Evolutionary conservation across 2,888 invertebrate genomes (phyloP), one percentile per base, ranked within the genome.

Genomic region (Drosophila parthenogenetica): DNA sequence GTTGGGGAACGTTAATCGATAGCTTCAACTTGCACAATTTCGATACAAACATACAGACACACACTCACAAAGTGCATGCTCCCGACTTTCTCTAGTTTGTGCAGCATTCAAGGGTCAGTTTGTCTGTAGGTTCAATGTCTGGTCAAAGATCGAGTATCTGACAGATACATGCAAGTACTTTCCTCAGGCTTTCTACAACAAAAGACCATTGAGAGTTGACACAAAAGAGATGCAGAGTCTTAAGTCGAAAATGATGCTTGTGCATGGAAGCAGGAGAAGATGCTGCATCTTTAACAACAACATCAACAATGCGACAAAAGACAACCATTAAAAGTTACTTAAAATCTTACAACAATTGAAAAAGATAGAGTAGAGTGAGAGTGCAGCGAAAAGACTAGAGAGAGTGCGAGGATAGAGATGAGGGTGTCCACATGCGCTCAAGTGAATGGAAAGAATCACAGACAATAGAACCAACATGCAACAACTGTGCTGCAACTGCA

Each of bases 391-490:
- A 19, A 19, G 37, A 39, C 22, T 22, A 5, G 13, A 25, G 3
- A n/a, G 45, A 29, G 14, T 14, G 14, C 8, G 50, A 25, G 13
- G 35, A 35, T 13, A 35, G 11, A 13, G 11, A 35, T 35, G 35
- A 35, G 35, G 35, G 25, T 45, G 45, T 57, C 45, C 57, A 57
- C 13, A 57, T 22, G 37, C 45, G 58, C 70, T 84, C 79, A 89
- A 89, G 83, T 81, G 77, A 80, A 75, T 89, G 89, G 75, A 81
- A 82, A 85, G 89, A 85, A 89, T 89, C 79, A 72, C 77, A 74
- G 77, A 89, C 81, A 81, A 82, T 79, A 73, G 77, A 65, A 70
- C 60, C 29, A 63, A 58, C 53, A 77, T 49, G 62, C 63, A 77
- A 70, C 64, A 60, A 49, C 61, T 54, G 50, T 13, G 35, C 62